Percentiles rank a stretch among this genome's conserved stretches.
phyloP scores from a whole-genome alignment of 2,113 vertebrate species.

The Butorides virescens region DNA sequence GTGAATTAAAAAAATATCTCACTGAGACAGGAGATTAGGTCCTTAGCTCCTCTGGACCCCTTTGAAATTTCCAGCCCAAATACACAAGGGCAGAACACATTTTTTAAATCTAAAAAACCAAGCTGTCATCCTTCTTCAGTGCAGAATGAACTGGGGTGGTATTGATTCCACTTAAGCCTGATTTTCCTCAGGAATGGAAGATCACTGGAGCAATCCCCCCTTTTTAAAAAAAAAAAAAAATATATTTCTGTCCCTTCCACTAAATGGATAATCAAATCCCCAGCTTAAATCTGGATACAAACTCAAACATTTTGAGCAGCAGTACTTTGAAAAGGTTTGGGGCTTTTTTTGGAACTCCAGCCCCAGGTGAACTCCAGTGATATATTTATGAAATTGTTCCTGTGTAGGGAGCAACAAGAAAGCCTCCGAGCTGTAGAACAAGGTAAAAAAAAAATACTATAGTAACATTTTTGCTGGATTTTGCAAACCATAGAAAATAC shows the following conservation, averaged over 20 bases:
- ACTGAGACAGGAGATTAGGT: not conserved
- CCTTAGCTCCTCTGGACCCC: not conserved
- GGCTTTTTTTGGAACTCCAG: not conserved
- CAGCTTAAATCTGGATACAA: not conserved
- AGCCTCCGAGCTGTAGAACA: not conserved
- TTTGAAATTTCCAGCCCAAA: not conserved
- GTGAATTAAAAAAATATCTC: not conserved
- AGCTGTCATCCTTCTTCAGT: not conserved
- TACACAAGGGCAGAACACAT: not conserved
- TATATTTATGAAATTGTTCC: not conserved
- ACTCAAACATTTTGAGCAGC: not conserved
- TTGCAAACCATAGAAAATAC: not conserved
- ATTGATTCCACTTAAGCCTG: not conserved
- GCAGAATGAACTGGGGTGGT: not conserved
- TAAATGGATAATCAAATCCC: not conserved
- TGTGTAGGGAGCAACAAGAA: not conserved
- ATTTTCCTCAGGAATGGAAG: not conserved
- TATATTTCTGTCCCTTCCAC: not conserved
- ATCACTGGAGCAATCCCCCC: not conserved
- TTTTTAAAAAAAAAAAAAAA: not conserved
- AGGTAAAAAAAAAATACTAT: not conserved
- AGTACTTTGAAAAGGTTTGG: not conserved
- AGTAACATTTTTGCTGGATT: not conserved
- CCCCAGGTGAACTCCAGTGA: not conserved
- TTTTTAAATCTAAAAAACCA: not conserved